These are phyloP conservation scores for Stenodera caucasica DNA, from an alignment of 2,888 invertebrate species.

Conservation along the genomic window DNA sequence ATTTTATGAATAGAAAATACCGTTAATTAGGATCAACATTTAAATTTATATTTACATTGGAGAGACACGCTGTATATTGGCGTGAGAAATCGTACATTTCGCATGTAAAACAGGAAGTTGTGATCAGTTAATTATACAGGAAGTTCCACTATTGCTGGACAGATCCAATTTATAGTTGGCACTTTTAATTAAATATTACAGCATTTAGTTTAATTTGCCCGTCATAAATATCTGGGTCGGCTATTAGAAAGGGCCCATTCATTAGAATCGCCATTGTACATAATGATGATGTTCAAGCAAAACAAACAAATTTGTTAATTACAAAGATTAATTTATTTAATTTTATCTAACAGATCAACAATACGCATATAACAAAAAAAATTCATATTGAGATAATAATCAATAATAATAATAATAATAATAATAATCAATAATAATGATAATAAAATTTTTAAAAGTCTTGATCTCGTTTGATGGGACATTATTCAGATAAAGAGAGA, in stretches of 20 bases:
- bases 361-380: conserved; percentile 48
- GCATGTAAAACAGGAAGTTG: conserved; percentile 43
- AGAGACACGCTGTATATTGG: no score
- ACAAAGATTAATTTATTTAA: conserved; percentile 49
- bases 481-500: conserved; percentile 17
- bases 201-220: conserved; percentile 35
- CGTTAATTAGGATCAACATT: no score
- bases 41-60: no score
- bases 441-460: conserved; percentile 18
- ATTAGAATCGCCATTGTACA: background rate
- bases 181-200: conserved; percentile 42
- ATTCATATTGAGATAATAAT: no score
- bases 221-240: conserved; percentile 30
- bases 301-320: conserved; percentile 32
- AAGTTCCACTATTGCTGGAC: conserved; percentile 39
- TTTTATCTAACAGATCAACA: conserved; percentile 51
- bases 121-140: conserved; percentile 49
- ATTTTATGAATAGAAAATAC: no score
- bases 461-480: conserved; percentile 25
- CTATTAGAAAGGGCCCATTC: background rate
- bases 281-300: conserved; percentile 2
- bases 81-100: conserved; percentile 42
- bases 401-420: conserved; percentile 6
- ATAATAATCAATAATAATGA: conserved; percentile 12
- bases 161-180: conserved; percentile 43